Base-by-base conservation (phyloP, 2,888 invertebrate species). In the Drosophila subquinaria region DNA sequence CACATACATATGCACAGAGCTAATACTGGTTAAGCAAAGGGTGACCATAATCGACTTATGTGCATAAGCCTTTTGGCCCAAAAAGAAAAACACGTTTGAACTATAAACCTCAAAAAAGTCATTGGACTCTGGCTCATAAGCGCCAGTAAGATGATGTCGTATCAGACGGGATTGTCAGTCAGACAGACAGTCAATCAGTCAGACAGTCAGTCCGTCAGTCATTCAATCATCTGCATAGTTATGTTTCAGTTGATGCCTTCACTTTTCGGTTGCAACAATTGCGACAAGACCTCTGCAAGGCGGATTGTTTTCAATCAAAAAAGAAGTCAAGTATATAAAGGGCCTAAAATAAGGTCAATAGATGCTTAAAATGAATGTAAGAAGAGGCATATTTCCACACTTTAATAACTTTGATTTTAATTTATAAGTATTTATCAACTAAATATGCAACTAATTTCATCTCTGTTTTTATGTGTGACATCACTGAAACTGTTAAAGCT, bases 1-100 rank as follows among this genome's bases (percentile, higher is more conserved):
- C 53, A 53, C 13, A 45, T 13, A 66, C 1, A 23, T 5, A 47
- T 23, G 42, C 15, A 5, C 15, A 5, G 15, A 35, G 48, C 35
- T 52, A 52, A 38, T 40, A n/a, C 57, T 56, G 59, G 50, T 60
- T 78, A 70, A 72, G 76, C 82, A 68, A 79, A 68, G 85, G 82
- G 73, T 85, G 66, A 88, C 88, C 78, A 86, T 85, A 85, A 85
- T 82, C 86, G 84, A 86, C 84, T 85, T 88, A 88, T 83, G 81
- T 82, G 69, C 88, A 80, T 88, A 88, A 85, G 78, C 88, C 71
- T 64, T 59, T 15, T 52, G 45, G 38, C 30, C 55, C 65, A 65
- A 69, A 42, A 55, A 42, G 20, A 38, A 75, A 79, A 61, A 67
- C 56, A 64, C 73, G 73, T 78, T 73, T 74, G 66, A 85, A 80